Percentiles rank a stretch among this genome's conserved stretches.
Evolutionary conservation across 2,797 vertebrate genomes (phyloP).

Genomic region (Enteromius viviparus): DNA sequence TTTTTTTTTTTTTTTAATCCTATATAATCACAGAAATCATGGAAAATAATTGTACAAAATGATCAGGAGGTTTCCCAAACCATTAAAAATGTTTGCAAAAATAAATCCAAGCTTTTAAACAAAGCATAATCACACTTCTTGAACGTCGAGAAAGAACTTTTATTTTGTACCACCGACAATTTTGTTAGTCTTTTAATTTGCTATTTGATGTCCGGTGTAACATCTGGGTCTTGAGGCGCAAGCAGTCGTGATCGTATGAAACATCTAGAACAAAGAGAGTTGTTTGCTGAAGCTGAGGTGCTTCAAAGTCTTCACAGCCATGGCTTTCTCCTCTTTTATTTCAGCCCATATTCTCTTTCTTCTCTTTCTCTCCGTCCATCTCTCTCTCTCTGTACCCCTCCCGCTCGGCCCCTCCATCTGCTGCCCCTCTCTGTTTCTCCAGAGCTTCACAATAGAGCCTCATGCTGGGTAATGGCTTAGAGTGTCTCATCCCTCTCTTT

Average conservation of each 20-base stretch:
- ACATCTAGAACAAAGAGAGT: neutral
- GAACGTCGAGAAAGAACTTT: neutral
- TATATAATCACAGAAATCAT: neutral
- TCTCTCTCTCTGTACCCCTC: slow-evolving; percentile 71
- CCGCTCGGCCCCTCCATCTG: slow-evolving; percentile 72
- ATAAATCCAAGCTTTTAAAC: neutral
- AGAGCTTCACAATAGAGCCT: slow-evolving; percentile 75
- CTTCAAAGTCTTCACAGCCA: slow-evolving; percentile 7
- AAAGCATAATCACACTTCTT: neutral
- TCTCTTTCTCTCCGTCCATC: slow-evolving; percentile 71
- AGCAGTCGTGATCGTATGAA: neutral
- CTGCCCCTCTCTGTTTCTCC: slow-evolving; percentile 69
- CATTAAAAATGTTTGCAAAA: neutral
- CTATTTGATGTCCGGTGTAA: neutral
- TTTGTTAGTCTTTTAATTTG: neutral
- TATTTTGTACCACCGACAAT: neutral
- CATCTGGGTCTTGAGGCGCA: neutral
- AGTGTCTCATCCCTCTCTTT: slow-evolving; percentile 60
- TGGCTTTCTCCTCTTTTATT: neutral
- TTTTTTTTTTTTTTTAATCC: no score
- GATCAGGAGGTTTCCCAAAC: neutral
- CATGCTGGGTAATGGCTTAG: slow-evolving; percentile 75
- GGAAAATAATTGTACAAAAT: neutral
- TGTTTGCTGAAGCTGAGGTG: neutral
- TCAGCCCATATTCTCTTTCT: slow-evolving; percentile 59